Evolutionary conservation across 1,140 invertebrate species (phyloP), one percentile per base, ranked within the genome.

Genomic region (Amphibalanus amphitrite): DNA sequence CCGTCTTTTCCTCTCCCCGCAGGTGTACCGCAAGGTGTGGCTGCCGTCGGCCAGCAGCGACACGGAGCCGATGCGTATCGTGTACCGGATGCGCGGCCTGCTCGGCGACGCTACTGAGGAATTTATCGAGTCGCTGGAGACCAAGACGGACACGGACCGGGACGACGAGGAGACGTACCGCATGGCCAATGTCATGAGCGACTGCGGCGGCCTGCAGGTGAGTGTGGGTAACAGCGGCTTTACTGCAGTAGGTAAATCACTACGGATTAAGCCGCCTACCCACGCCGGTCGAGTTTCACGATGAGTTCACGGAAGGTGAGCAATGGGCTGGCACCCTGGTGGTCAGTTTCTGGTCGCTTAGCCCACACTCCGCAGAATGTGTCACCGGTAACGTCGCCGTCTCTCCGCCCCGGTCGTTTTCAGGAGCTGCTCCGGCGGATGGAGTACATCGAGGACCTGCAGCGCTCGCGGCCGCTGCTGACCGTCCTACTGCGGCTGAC

Each of bases 71-170:
- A 98, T 99, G 96, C 85, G 94, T n/a, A 90, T 98, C 13, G 89
- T 98, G n/a, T 99, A 98, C 81, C 86, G 96, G 69, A 98, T 98
- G 94, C 84, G 95, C 74, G 96, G 96, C 4, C 81, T 99, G 29
- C 85, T 98, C 8, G 96, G 96, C 17, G 96, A 98, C 82, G 95
- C 96, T 0, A 98, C 96, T 0, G 96, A 98, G 79, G 95, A 98
- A 81, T 98, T 98, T 81, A 92, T 98, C 23, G 95, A 98, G 81
- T 93, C 90, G 3, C 81, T 98, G 28, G 92, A 91, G 69, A 87
- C 86, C n/a, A 93, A 90, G 74, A 89, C 88, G 74, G 91, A 93
- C 74, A 90, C 92, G 78, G 88, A 92, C 73, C 88, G 95, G 0
- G 93, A 98, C 79, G 93, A 95, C 75, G 95, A 98, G 79, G 90